Base-by-base conservation (phyloP, 2,797 vertebrate genomes). In the Anguilla megastoma region DNA sequence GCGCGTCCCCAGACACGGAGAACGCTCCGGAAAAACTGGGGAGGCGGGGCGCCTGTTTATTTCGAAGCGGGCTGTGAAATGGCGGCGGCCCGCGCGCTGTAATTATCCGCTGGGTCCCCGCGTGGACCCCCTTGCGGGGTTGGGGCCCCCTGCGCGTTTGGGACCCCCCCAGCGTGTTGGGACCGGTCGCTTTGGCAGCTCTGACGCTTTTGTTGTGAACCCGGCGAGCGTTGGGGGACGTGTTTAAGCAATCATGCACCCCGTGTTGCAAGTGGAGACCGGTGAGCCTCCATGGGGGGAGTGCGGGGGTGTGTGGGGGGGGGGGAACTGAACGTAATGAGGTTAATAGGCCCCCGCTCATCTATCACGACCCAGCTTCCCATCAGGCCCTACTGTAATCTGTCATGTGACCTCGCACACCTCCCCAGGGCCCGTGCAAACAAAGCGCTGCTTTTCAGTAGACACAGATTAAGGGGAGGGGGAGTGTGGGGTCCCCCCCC, bases 311-410 rank as follows among this genome's bases (percentile, higher is more conserved):
- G 74, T 79, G 63, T 36, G 10, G 9, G 14, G 1, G 54, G 54
- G 0, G 54, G 54, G 14, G 12, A n/a, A 66, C 7, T 24, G n/a
- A n/a, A 66, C 21, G 63, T 66, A 66, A 48, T 9, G 36, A 8
- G 41, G 45, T 48, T 50, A 82, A 82, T 82, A 82, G 74, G 36
- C 36, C 0, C 36, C 36, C 16, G 12, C 36, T 79, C 74, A 82
- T 82, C 79, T 48, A 82, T 82, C 79, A 82, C 36, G 24, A 8
- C 74, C 74, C 30, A 14, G 36, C 74, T 41, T 82, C 79, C 79
- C 10, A 48, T 10, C 41, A 0, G 6, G 16, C 45, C 79, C 79
- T n/a, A 3, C 36, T 24, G 33, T 36, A 41, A 36, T 76, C 30
- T 76, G 71, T 76, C 71, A 41, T 76, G 71, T 76, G 33, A 41